phyloP scores from a whole-genome alignment of 2,797 vertebrate genomes.

The Alcedo atthis region DNA sequence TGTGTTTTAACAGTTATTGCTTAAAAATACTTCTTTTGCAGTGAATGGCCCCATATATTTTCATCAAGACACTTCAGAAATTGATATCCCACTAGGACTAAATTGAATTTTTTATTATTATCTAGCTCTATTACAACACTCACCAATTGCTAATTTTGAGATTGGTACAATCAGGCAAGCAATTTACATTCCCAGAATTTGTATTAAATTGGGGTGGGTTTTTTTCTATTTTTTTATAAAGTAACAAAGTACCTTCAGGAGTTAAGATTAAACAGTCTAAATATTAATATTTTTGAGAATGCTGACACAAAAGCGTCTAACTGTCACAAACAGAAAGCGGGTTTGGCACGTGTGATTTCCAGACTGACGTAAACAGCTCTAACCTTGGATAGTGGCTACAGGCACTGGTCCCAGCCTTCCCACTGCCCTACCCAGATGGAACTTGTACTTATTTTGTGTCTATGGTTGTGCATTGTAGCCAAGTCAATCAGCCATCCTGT shows the following conservation, averaged over 20 bases:
- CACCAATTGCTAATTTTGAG: slow-evolving; percentile 46
- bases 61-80: slow-evolving; percentile 44
- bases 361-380: neutral
- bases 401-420: neutral
- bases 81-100: slow-evolving; percentile 38
- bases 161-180: slow-evolving; percentile 35
- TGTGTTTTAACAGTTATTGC: slow-evolving; percentile 46
- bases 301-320: neutral
- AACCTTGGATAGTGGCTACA: neutral
- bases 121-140: slow-evolving; percentile 31
- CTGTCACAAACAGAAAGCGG: neutral
- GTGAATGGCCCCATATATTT: slow-evolving; percentile 55
- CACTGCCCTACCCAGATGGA: neutral
- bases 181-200: slow-evolving; percentile 29
- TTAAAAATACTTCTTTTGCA: slow-evolving; percentile 56
- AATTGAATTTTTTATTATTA: slow-evolving; percentile 57
- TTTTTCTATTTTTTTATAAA: neutral
- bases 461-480: neutral
- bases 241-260: neutral
- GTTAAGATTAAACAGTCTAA: neutral
- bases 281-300: neutral
- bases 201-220: neutral
- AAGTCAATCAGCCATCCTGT: neutral
- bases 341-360: neutral
- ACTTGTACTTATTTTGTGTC: neutral